Evolutionary conservation across 2,797 vertebrate genomes (phyloP), one percentile per base, ranked within the genome.

Genomic region (Spondyliosoma cantharus): DNA sequence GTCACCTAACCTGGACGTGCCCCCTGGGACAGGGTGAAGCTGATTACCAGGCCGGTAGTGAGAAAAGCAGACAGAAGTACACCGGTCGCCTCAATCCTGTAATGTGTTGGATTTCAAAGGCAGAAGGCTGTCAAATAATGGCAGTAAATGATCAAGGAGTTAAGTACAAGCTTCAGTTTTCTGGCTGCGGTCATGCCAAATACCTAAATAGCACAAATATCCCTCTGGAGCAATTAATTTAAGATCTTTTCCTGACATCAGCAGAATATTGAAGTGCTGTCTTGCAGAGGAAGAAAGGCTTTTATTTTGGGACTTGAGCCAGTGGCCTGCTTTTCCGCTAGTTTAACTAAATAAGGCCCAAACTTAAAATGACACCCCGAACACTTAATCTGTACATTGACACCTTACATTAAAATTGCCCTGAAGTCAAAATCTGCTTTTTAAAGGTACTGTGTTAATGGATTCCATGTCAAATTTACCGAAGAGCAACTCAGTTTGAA

Each of bases 41-140:
- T 3, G 32, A 71, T 71, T 50, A 60, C 73, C 81, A 81, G 76
- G 78, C 48, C 32, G 13, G 75, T 32, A 15, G 75, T 32, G 60
- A 81, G 54, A 56, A 81, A 79, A 73, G 46, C 63, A 60, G 81
- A 82, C 5, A 22, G 56, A 85, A 72, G 56, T n/a, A 46, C 25
- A 68, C 53, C 83, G 74, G 60, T 43, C 37, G 90, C 91, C 91
- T 93, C 91, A 87, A 91, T 91, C 91, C 90, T 53, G 62, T 29
- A 57, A 79, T 7, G 5, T 22, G 42, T 27, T 43, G 86, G 93
- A 92, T 88, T 87, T 93, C 90, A 94, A 88, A 83, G 89, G 91
- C 90, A 80, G 75, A 32, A 79, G 73, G 77, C 74, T 53, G 70
- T 85, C 69, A 68, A 66, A 85, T 52, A 78, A 82, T 78, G 81